phyloP scores from a whole-genome alignment of 2,113 vertebrate genomes.

The Tylochromis polylepis region DNA sequence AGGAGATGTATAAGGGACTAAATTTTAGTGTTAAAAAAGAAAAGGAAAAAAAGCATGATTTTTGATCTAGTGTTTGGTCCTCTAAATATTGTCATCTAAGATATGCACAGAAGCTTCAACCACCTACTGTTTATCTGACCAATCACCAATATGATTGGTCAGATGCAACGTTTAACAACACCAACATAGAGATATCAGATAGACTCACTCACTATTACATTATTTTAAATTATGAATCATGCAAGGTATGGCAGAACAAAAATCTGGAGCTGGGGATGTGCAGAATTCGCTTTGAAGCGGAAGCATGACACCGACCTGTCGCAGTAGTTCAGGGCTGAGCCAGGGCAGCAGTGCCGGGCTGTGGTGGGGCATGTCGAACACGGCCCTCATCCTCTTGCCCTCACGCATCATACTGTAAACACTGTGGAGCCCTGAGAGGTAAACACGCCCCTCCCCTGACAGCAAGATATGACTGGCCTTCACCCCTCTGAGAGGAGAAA shows the following conservation, averaged over 20 bases:
- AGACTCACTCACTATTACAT: background rate
- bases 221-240: background rate
- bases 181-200: background rate
- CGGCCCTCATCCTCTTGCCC: slow-evolving; percentile 84
- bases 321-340: slow-evolving; percentile 96
- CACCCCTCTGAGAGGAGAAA: slow-evolving; percentile 78
- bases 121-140: no score
- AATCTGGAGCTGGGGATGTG: background rate
- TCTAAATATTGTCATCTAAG: background rate
- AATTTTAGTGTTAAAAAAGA: background rate
- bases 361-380: slow-evolving; percentile 92
- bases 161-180: background rate
- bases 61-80: background rate
- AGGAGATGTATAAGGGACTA: background rate
- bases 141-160: no score
- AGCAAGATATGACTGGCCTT: slow-evolving; percentile 98
- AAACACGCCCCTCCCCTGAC: slow-evolving; percentile 89
- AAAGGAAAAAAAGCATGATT: background rate
- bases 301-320: slow-evolving; percentile 80
- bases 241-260: background rate
- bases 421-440: slow-evolving; percentile 89
- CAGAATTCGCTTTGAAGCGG: background rate
- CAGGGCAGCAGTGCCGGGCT: slow-evolving; percentile 92
- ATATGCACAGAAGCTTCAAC: no score
- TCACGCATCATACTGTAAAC: slow-evolving; percentile 91